phyloP scores from a whole-genome alignment of 2,888 invertebrate genomes.

The Lithophane leautieri region DNA sequence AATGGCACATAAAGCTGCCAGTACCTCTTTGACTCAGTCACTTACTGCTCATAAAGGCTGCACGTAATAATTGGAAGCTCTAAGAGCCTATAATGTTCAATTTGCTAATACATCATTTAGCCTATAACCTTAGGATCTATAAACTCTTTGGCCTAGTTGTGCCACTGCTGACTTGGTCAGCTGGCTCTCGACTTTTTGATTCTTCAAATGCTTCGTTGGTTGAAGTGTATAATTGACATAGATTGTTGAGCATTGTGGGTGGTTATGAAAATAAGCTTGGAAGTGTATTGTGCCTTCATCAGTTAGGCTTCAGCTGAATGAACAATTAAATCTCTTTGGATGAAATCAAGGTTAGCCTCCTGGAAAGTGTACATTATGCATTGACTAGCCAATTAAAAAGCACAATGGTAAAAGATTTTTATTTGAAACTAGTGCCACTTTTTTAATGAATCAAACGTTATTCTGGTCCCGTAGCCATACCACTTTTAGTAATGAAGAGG shows the following conservation, averaged over 20 bases:
- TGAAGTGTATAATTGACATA: constrained; percentile 40
- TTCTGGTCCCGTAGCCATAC: background rate
- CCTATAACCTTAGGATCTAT: constrained; percentile 22
- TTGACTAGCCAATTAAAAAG: background rate
- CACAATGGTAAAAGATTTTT: background rate
- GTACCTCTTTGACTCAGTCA: constrained; percentile 6
- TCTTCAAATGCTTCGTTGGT: background rate
- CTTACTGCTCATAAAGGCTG: constrained; percentile 11
- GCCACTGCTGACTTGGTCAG: constrained; percentile 40
- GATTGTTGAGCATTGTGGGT: constrained; percentile 18
- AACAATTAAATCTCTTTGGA: background rate
- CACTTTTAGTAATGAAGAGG: background rate
- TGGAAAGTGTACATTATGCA: background rate
- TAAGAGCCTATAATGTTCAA: constrained; percentile 41
- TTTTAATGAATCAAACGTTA: background rate
- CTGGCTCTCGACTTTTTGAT: constrained; percentile 16
- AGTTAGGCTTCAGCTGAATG: background rate
- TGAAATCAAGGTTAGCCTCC: background rate
- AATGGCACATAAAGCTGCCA: constrained; percentile 3
- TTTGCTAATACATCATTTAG: constrained; percentile 43
- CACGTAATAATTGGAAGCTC: constrained; percentile 27
- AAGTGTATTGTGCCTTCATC: background rate
- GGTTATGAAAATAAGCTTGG: constrained; percentile 31
- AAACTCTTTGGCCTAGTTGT: constrained; percentile 36
- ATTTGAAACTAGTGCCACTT: background rate